These are phyloP conservation scores for Eutrigla gurnardus DNA, from an alignment of 2,797 vertebrate species.

Conservation along the genomic window DNA sequence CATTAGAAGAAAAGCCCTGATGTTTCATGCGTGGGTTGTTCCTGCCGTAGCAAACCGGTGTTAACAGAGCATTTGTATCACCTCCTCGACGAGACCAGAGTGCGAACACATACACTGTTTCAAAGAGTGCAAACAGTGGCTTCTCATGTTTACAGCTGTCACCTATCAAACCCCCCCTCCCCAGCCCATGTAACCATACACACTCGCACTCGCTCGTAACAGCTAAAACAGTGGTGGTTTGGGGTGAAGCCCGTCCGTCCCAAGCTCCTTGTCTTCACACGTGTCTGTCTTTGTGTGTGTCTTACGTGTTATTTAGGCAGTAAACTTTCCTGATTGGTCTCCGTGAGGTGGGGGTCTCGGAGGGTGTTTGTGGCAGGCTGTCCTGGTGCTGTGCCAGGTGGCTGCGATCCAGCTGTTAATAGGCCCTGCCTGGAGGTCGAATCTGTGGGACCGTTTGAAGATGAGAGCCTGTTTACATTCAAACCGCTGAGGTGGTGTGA, in stretches of 20 bases:
- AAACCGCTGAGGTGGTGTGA: constrained; percentile 69
- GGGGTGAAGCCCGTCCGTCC: constrained; percentile 45
- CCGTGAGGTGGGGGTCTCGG: constrained; percentile 26
- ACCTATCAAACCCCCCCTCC: constrained; percentile 31
- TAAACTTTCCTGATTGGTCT: constrained; percentile 62
- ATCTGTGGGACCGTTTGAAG: constrained; percentile 61
- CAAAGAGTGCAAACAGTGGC: constrained; percentile 68
- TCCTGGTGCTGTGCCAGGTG: constrained; percentile 68
- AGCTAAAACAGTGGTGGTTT: constrained; percentile 55
- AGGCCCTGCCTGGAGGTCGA: constrained; percentile 32
- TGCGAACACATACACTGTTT: constrained; percentile 64
- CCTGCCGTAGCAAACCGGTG: constrained; percentile 16
- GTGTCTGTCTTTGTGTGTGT: constrained; percentile 54
- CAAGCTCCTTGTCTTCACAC: constrained; percentile 59
- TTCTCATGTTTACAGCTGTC: constrained; percentile 69
- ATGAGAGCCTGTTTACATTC: constrained; percentile 73
- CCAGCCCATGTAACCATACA: constrained; percentile 23
- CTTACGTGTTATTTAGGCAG: constrained; percentile 46
- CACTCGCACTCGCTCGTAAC: constrained; percentile 62
- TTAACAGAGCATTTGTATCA: constrained; percentile 46
- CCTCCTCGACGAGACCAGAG: constrained; percentile 48
- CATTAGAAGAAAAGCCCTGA: constrained; percentile 32
- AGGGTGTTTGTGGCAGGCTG: constrained; percentile 34
- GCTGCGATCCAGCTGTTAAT: constrained; percentile 67
- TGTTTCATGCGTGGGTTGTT: constrained; percentile 38